Evolutionary conservation across 2,888 invertebrate genomes (phyloP), one percentile per base, ranked within the genome.

Genomic region (Scelioninae gen. 1): DNA sequence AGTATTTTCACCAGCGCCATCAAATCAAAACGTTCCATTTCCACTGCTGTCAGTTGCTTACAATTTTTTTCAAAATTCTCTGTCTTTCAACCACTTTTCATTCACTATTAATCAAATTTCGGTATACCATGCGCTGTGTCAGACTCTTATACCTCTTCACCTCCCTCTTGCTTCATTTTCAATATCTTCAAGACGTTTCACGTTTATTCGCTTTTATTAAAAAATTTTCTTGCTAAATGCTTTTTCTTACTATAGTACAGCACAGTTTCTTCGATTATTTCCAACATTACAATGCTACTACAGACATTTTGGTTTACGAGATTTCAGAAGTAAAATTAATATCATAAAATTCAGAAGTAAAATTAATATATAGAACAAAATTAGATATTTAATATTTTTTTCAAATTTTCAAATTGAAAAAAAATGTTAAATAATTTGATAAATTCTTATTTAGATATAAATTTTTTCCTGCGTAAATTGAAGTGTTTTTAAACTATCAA

Each of bases 101-200:
- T 62, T 47, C 38, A 15, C 32, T 7, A 47, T 62, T 62, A 47
- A 62, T 62, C 62, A 62, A 62, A 62, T 62, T 62, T 47, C 23
- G 11, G 9, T 34, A n/a, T n/a, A n/a, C 9, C 31, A 15, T 45
- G n/a, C 45, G 31, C 40, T 32, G n/a, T n/a, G 43, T 40, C 34
- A 34, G 13, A 60, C 43, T 29, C 43, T 43, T 40, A n/a, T n/a
- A 38, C 16, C 38, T 58, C 15, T 31, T 43, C 9, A 15, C 43
- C 8, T 29, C 15, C 15, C 9, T 23, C 15, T 23, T 23, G 23
- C 23, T 23, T 60, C 31, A 29, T 40, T 58, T 40, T 16, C 15
- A 43, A 9, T 60, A 29, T 23, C 29, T 31, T 9, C n/a, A 13
- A 15, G 23, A 32, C 29, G 10, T 45, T 31, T 62, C 32, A 7